Evolutionary conservation across 2,113 vertebrate species (phyloP).

Genomic region (Lethenteron reissneri): DNA sequence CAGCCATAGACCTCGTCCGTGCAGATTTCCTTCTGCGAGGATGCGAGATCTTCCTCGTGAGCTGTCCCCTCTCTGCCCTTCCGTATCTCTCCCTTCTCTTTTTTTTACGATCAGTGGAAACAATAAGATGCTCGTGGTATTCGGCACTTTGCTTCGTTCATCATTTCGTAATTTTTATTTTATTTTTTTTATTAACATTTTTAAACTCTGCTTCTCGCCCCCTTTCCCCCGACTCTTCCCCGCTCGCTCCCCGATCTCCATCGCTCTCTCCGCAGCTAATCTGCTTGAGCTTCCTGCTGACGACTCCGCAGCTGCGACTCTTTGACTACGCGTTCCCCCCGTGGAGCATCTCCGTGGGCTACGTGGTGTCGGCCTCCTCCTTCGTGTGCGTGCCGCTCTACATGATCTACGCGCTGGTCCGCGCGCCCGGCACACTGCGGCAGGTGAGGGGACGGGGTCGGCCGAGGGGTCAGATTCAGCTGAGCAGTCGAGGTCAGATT

Average conservation of each 20-base stretch:
- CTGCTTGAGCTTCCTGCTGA: conserved; percentile 70
- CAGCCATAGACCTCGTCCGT: no score
- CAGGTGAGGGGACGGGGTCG: conserved; percentile 33
- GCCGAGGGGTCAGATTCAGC: neutral
- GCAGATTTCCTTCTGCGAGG: neutral
- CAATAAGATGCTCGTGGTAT: no score
- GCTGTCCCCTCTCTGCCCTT: conserved; percentile 1
- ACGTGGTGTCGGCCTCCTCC: conserved; percentile 76
- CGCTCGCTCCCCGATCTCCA: neutral
- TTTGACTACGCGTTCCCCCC: conserved; percentile 58
- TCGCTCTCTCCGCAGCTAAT: conserved; percentile 41
- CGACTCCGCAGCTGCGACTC: conserved; percentile 47
- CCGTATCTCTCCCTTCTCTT: neutral
- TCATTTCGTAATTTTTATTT: neutral
- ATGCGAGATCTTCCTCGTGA: neutral
- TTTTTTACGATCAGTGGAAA: no score
- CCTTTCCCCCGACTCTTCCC: neutral
- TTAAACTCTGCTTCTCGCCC: neutral
- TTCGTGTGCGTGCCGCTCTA: conserved; percentile 72
- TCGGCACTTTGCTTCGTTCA: neutral
- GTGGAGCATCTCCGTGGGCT: conserved; percentile 67
- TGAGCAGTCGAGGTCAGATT: neutral
- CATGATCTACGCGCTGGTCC: conserved; percentile 49
- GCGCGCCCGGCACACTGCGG: conserved; percentile 62
- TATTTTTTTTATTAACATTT: neutral